Evolutionary conservation across 64 coral and sea anemone species (phyloP).

Genomic region (Hydrozoanthus tunicans): DNA sequence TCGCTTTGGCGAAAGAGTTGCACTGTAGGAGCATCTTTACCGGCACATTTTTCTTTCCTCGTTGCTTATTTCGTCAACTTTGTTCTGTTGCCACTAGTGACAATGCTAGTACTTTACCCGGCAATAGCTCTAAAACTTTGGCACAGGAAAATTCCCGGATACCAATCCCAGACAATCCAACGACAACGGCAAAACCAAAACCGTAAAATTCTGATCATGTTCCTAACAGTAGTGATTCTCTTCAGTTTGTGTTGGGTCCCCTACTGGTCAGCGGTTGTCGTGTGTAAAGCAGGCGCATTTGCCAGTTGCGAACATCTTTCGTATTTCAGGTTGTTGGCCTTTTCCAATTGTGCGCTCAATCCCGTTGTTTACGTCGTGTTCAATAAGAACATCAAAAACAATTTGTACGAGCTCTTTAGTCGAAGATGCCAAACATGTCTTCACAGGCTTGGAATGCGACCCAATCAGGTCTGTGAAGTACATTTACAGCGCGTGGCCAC

Average conservation of each 20-base stretch:
- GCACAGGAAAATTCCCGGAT: not conserved
- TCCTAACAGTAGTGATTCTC: conserved; percentile 27
- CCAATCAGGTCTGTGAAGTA: not conserved
- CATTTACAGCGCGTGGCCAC: not conserved
- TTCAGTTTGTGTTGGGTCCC: conserved; percentile 48
- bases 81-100: conserved; percentile 19
- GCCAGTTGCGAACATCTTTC: not conserved
- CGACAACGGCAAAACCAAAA: conserved; percentile 29
- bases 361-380: conserved; percentile 29
- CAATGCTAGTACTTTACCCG: conserved; percentile 39
- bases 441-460: not conserved
- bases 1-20: conserved; percentile 35
- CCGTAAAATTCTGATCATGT: conserved; percentile 36
- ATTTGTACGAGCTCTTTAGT: not conserved
- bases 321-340: conserved; percentile 30
- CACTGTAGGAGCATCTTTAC: conserved; percentile 3
- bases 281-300: conserved; percentile 27
- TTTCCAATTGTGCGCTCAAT: conserved; percentile 48
- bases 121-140: conserved; percentile 45
- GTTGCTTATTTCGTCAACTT: conserved; percentile 28
- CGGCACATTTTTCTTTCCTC: not conserved
- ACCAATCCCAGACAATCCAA: conserved; percentile 19
- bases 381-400: conserved; percentile 22
- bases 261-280: conserved; percentile 48
- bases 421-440: not conserved